phyloP scores from a whole-genome alignment of 1,140 invertebrate species.

The Subanguina moxae region DNA sequence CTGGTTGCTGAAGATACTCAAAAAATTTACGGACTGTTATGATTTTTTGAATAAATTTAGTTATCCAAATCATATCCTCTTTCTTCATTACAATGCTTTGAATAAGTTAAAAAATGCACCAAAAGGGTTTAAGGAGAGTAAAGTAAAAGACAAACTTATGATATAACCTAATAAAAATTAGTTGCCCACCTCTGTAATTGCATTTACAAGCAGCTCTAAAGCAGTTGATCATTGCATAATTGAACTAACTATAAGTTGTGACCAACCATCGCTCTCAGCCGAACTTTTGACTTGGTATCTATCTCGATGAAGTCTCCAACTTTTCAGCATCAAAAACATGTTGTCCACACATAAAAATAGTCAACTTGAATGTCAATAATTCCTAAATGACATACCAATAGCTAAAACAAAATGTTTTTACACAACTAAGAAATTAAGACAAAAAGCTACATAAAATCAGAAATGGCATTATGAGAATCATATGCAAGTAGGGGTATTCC shows the following conservation, averaged over 20 bases:
- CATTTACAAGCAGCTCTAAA: constrained; percentile 16
- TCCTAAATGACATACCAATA: constrained; percentile 36
- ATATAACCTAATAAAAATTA: too few species aligned
- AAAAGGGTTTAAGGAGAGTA: too few species aligned
- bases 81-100: not conserved
- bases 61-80: too few species aligned
- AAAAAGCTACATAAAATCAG: constrained; percentile 46
- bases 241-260: not conserved
- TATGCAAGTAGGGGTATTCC: constrained; percentile 49
- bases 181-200: constrained; percentile 47
- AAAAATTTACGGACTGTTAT: too few species aligned
- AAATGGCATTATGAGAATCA: constrained; percentile 56
- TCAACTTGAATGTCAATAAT: too few species aligned
- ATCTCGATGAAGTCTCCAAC: constrained; percentile 39
- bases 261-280: constrained; percentile 33
- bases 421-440: not conserved
- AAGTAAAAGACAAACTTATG: too few species aligned
- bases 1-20: too few species aligned
- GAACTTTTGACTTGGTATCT: constrained; percentile 15
- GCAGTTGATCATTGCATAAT: too few species aligned
- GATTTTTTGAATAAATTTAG: too few species aligned
- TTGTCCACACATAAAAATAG: constrained; percentile 40
- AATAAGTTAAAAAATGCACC: not conserved
- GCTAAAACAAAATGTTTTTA: constrained; percentile 30
- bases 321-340: constrained; percentile 55